Evolutionary conservation across 2,797 vertebrate genomes (phyloP), one percentile per base, ranked within the genome.

Genomic region (Xenops minutus): DNA sequence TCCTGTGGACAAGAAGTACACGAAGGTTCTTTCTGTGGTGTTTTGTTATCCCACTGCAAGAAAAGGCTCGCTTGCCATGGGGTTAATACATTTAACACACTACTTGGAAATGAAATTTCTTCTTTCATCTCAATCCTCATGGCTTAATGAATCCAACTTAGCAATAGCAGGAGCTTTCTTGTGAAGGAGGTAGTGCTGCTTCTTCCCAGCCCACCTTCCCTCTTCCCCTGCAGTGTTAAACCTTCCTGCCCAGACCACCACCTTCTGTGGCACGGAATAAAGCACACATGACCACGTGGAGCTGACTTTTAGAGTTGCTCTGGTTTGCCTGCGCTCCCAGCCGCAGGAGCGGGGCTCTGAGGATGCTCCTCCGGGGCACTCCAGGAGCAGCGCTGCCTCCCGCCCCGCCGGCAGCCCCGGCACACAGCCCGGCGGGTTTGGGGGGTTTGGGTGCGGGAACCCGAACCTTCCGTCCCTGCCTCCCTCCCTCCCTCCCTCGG

Each of bases 361-460:
- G 44, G 46, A 56, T 12, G 29, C 68, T 62, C 14, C 14, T 44
- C 36, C 30, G 7, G 4, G 52, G 52, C 18, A 41, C 46, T 24
- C 1, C 14, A 1, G 0, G 24, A 4, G 16, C 37, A 62, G 16
- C 7, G 10, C 44, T 1, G 30, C 2, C 41, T 14, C 52, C 10
- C 0, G 12, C 24, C 36, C 32, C 36, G 1, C 61, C 59, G 3
- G 26, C 0, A 20, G 29, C 36, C 1, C 61, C 59, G 3, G 26
- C 0, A 20, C 18, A 19, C 9, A 29, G 51, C 13, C 10, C n/a
- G n/a, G 7, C 6, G 27, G 0, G 14, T n/a, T n/a, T n/a, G 19
- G 5, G 5, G 5, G 3, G 10, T 20, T 23, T 21, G 23, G 7
- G 8, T 10, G 21, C 10, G 37, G 26, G 2, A 12, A n/a, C 3